phyloP scores from a whole-genome alignment of 37 sponge, comb jelly and placozoan genomes.

The Aphrocallistes beatrix region DNA sequence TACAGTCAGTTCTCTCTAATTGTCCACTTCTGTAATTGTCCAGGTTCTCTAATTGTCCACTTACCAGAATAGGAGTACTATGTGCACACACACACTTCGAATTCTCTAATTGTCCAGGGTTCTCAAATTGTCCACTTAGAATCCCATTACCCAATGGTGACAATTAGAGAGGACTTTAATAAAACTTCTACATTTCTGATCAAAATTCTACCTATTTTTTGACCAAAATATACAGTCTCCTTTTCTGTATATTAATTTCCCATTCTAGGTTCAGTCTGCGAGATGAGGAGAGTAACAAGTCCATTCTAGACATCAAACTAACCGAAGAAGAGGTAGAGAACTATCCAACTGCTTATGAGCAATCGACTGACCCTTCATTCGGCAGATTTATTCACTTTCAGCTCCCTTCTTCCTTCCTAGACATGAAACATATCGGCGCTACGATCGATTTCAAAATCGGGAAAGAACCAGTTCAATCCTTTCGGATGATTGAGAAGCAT shows the following conservation, averaged over 20 bases:
- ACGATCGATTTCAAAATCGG: conserved; percentile 94
- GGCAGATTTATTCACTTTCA: conserved; percentile 77
- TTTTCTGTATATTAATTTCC: background rate
- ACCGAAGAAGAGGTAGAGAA: background rate
- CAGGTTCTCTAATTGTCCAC: too few species aligned
- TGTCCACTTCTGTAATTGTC: too few species aligned
- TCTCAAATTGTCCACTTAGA: too few species aligned
- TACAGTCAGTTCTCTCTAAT: too few species aligned
- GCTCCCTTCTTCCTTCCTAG: conserved; percentile 77
- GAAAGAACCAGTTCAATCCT: conserved; percentile 53
- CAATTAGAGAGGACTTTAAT: too few species aligned
- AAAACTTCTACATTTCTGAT: background rate
- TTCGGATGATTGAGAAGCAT: conserved; percentile 96
- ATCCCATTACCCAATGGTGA: too few species aligned
- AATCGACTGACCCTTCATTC: background rate
- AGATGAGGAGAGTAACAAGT: conserved; percentile 5
- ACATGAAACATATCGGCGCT: conserved; percentile 64
- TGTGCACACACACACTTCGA: too few species aligned
- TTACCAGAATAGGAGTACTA: too few species aligned
- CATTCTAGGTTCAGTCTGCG: background rate
- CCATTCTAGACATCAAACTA: background rate
- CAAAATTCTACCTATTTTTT: too few species aligned
- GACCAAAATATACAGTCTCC: background rate
- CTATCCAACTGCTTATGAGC: background rate
- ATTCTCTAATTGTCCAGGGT: too few species aligned